These are phyloP conservation scores for Corythoichthys haematopterus DNA, from an alignment of 2,113 vertebrate species.

Conservation along the genomic window DNA sequence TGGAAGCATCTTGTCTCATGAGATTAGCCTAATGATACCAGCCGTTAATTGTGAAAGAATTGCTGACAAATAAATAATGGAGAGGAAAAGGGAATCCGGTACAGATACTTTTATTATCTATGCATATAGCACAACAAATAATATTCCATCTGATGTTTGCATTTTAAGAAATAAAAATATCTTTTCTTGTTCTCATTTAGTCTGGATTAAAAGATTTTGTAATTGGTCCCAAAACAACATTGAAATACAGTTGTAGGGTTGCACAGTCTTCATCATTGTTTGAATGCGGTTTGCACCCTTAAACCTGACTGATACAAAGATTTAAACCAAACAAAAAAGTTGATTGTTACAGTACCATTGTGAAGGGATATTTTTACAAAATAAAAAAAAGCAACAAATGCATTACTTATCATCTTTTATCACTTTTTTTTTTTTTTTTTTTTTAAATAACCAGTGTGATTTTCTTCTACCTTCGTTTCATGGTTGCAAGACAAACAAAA, in stretches of 20 bases:
- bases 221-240: constrained; percentile 29
- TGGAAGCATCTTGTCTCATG: too few relatives aligned
- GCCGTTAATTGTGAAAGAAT: too few relatives aligned
- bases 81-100: not conserved
- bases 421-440: constrained; percentile 14
- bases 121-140: not conserved
- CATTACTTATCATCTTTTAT: not conserved
- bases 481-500: not conserved
- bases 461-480: constrained; percentile 26
- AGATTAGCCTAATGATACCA: too few relatives aligned
- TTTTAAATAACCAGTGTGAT: not conserved
- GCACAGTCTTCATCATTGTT: not conserved
- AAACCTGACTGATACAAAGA: not conserved
- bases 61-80: not conserved
- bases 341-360: constrained; percentile 20
- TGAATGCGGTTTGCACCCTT: not conserved
- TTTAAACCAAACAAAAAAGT: not conserved
- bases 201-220: constrained; percentile 4
- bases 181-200: not conserved
- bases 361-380: constrained; percentile 24
- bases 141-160: not conserved
- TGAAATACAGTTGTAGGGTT: constrained; percentile 4
- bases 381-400: not conserved
- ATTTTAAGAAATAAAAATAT: not conserved
- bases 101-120: not conserved